These are phyloP conservation scores for Cebus imitator DNA, from an alignment of 2,113 vertebrate species.

Conservation along the genomic window DNA sequence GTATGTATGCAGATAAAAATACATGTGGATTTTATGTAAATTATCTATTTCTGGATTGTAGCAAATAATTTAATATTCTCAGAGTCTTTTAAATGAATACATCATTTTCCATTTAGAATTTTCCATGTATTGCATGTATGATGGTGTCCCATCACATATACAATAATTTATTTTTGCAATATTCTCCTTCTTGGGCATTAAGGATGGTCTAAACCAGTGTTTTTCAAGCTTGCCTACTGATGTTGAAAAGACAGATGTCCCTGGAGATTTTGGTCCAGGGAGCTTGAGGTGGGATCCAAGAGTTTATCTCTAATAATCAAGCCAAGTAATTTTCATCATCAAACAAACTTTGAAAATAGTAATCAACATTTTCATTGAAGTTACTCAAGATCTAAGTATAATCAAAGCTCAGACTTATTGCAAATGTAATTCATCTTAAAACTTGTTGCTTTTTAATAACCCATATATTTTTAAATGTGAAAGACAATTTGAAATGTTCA, in stretches of 20 bases:
- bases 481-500: constrained; percentile 21
- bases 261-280: background rate
- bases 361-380: background rate
- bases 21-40: background rate
- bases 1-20: background rate
- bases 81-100: background rate
- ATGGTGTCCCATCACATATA: background rate
- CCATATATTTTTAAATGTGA: background rate
- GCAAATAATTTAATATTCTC: background rate
- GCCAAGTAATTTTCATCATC: background rate
- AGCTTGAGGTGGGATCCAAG: background rate
- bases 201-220: background rate
- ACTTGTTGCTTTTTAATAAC: background rate
- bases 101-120: background rate
- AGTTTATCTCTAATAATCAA: background rate
- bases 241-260: background rate
- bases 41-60: background rate
- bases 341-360: background rate
- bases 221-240: background rate
- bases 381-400: background rate
- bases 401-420: background rate
- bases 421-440: background rate
- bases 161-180: background rate
- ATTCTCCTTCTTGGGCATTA: background rate
- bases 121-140: too few species aligned